Evolutionary conservation across 2,888 invertebrate genomes (phyloP).

Genomic region (Liodrosophila aerea): DNA sequence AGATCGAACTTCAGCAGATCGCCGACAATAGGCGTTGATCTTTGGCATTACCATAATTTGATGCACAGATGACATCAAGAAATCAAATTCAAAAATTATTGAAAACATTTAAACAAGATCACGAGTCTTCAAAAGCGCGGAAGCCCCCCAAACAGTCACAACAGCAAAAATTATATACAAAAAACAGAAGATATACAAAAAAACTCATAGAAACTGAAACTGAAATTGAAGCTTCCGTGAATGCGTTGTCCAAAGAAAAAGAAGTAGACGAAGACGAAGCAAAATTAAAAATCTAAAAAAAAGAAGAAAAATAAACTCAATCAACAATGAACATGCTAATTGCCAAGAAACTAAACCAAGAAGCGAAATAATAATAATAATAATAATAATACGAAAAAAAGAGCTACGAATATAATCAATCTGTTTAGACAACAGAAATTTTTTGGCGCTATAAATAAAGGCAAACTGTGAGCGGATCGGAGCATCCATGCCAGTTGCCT

Average conservation of each 20-base stretch:
- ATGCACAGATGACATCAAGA: slow-evolving; percentile 42
- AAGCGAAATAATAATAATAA: slow-evolving; percentile 31
- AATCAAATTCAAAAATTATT: slow-evolving; percentile 15
- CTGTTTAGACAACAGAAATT: slow-evolving; percentile 57
- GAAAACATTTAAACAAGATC: slow-evolving; percentile 67
- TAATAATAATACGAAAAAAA: slow-evolving; percentile 14
- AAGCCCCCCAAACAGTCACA: slow-evolving; percentile 42
- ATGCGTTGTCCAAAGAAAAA: slow-evolving; percentile 37
- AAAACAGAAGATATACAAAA: slow-evolving; percentile 10
- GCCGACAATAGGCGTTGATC: slow-evolving; percentile 37
- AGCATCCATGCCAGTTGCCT: slow-evolving; percentile 32
- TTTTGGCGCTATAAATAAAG: slow-evolving; percentile 48
- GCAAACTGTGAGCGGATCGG: slow-evolving; percentile 28
- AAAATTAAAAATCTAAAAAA: slow-evolving; percentile 19
- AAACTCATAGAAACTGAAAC: slow-evolving; percentile 32
- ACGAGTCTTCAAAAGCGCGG: slow-evolving; percentile 56
- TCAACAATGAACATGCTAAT: slow-evolving; percentile 72
- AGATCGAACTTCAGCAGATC: slow-evolving; percentile 16
- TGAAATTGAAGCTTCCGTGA: slow-evolving; percentile 63
- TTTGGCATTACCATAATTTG: slow-evolving; percentile 60
- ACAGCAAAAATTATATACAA: slow-evolving; percentile 8
- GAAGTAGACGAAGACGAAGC: slow-evolving; percentile 6
- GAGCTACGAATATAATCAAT: slow-evolving; percentile 65
- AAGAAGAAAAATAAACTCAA: slow-evolving; percentile 20
- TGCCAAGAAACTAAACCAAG: slow-evolving; percentile 51